Evolutionary conservation across 1,140 invertebrate genomes (phyloP).

Genomic region (Drosophila albomicans): DNA sequence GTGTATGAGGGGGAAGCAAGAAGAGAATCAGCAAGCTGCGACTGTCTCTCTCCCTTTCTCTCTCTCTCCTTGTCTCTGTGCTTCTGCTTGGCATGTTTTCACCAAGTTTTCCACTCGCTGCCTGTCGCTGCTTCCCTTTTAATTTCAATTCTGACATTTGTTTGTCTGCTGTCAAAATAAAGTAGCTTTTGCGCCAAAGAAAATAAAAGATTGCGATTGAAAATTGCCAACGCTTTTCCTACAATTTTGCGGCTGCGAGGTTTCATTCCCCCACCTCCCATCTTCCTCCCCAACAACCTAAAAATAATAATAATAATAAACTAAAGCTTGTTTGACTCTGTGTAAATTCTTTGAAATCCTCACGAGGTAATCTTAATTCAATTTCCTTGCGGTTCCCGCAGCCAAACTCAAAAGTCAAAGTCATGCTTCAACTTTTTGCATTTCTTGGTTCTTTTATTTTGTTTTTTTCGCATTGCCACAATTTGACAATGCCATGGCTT

Average conservation of each 20-base stretch:
- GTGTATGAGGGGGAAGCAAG: not conserved
- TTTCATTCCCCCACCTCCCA: not conserved
- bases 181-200: constrained; percentile 79
- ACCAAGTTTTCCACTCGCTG: constrained; percentile 73
- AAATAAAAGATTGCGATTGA: constrained; percentile 69
- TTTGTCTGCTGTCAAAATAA: constrained; percentile 84
- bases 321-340: constrained; percentile 79
- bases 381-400: constrained; percentile 61
- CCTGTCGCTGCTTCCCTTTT: constrained; percentile 75
- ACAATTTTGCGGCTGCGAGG: constrained; percentile 28
- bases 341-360: constrained; percentile 75
- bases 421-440: constrained; percentile 25
- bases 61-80: constrained; percentile 21
- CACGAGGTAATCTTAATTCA: constrained; percentile 80
- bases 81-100: constrained; percentile 58
- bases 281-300: constrained; percentile 32
- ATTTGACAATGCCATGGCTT: constrained; percentile 3
- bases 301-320: constrained; percentile 78
- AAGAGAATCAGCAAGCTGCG: constrained; percentile 53
- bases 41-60: constrained; percentile 4
- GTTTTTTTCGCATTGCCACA: not conserved
- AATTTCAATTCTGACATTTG: constrained; percentile 84
- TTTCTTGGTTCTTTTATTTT: not conserved
- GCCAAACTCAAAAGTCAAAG: constrained; percentile 32
- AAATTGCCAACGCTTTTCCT: constrained; percentile 60